These are phyloP conservation scores for Nothura maculosa DNA, from an alignment of 2,797 vertebrate species.

Conservation along the genomic window DNA sequence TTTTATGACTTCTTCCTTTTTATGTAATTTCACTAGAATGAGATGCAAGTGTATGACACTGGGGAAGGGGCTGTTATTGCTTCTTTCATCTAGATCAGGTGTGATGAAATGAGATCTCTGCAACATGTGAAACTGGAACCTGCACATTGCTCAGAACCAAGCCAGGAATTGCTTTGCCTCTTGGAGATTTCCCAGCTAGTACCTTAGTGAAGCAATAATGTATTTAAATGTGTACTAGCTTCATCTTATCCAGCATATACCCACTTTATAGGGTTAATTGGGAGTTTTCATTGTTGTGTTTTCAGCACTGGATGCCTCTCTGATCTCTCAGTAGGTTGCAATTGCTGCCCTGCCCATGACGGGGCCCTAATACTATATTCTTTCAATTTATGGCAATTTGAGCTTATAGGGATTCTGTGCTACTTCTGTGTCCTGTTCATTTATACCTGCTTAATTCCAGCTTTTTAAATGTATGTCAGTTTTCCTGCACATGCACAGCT, in stretches of 20 bases:
- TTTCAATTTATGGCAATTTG: neutral
- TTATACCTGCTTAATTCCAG: too few relatives aligned
- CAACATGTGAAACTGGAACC: neutral
- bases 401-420: neutral
- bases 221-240: neutral
- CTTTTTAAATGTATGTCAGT: too few relatives aligned
- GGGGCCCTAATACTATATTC: neutral
- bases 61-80: neutral
- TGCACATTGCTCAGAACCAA: neutral
- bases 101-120: neutral
- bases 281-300: neutral
- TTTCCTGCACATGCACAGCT: neutral
- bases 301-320: neutral
- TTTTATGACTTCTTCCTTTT: neutral
- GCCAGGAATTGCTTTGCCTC: neutral
- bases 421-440: neutral
- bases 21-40: neutral
- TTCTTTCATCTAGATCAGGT: neutral
- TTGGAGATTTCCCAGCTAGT: neutral
- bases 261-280: neutral
- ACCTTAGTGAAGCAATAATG: neutral
- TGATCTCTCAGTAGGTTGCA: neutral
- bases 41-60: neutral
- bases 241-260: accelerated
- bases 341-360: accelerated